A percentile compares a stretch with the other conserved stretches of the same genome.
Conservation (phyloP, 2,888 invertebrate species). For the Drosophila koepferae region DNA sequence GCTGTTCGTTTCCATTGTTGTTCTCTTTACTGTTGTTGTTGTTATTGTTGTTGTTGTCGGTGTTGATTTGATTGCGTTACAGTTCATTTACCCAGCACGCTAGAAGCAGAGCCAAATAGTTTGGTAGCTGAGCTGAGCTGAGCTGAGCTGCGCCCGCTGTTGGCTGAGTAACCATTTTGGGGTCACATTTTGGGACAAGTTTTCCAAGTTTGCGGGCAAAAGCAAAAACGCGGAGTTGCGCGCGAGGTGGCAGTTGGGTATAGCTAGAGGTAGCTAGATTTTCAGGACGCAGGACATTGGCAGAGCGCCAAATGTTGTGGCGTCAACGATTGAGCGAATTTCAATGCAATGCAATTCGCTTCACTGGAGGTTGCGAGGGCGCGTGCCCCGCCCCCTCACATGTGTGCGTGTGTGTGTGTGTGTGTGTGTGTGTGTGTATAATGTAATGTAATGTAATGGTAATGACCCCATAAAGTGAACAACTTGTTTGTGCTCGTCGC, state of each 20-base stretch:
- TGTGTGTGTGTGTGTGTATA: slow-evolving; percentile 43
- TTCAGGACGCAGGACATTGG: slow-evolving; percentile 50
- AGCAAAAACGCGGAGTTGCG: neutral
- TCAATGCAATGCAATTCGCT: slow-evolving; percentile 74
- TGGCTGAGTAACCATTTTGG: slow-evolving; percentile 60
- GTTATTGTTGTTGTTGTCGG: slow-evolving; percentile 51
- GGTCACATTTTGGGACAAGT: slow-evolving; percentile 73
- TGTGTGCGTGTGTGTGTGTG: slow-evolving; percentile 12
- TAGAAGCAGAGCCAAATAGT: slow-evolving; percentile 7
- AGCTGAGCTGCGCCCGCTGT: slow-evolving; percentile 9
- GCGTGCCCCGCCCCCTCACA: slow-evolving; percentile 16
- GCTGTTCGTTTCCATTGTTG: slow-evolving; percentile 18
- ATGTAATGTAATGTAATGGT: slow-evolving; percentile 75
- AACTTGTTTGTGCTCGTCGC: slow-evolving; percentile 73
- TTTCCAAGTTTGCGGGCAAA: slow-evolving; percentile 41
- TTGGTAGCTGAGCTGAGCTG: slow-evolving; percentile 8
- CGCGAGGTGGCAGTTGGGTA: neutral
- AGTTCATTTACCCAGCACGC: slow-evolving; percentile 74
- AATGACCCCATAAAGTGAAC: slow-evolving; percentile 80
- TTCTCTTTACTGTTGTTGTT: slow-evolving; percentile 13
- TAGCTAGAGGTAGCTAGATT: slow-evolving; percentile 1
- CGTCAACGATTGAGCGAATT: slow-evolving; percentile 73
- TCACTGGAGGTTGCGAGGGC: slow-evolving; percentile 53
- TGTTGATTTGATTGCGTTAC: slow-evolving; percentile 80
- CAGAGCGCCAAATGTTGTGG: slow-evolving; percentile 59